phyloP scores from a whole-genome alignment of 2,113 vertebrate species.

The Atractosteus spatula region DNA sequence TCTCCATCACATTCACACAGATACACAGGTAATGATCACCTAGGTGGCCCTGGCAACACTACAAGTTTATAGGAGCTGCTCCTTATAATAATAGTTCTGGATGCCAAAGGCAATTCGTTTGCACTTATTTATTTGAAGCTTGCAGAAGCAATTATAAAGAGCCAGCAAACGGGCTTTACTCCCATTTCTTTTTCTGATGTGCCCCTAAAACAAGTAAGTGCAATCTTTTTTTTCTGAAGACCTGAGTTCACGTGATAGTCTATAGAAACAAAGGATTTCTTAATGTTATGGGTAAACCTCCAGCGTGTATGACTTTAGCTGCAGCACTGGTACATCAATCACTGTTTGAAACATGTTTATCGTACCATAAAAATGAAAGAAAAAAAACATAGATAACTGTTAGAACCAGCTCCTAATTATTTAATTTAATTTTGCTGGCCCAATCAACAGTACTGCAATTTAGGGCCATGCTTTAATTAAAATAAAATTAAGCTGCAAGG shows the following conservation, averaged over 20 bases:
- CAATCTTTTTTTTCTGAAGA: neutral
- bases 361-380: neutral
- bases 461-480: slow-evolving; percentile 17
- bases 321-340: neutral
- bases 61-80: slow-evolving; percentile 21
- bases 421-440: slow-evolving; percentile 5
- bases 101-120: slow-evolving; percentile 18
- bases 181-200: slow-evolving; percentile 1
- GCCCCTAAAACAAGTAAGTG: neutral
- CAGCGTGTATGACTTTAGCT: neutral
- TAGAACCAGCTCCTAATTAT: neutral
- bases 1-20: neutral
- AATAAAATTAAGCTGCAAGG: slow-evolving; percentile 6
- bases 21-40: neutral
- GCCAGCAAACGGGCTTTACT: slow-evolving; percentile 12
- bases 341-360: neutral
- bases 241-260: neutral
- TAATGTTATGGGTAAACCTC: slow-evolving; percentile 6
- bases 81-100: slow-evolving; percentile 21
- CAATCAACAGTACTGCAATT: slow-evolving; percentile 7
- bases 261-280: neutral
- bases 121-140: slow-evolving; percentile 21
- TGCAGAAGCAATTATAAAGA: slow-evolving; percentile 2
- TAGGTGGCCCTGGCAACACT: slow-evolving; percentile 4
- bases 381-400: neutral